Evolutionary conservation across 2,797 vertebrate species (phyloP).

Genomic region (Zonotrichia albicollis): DNA sequence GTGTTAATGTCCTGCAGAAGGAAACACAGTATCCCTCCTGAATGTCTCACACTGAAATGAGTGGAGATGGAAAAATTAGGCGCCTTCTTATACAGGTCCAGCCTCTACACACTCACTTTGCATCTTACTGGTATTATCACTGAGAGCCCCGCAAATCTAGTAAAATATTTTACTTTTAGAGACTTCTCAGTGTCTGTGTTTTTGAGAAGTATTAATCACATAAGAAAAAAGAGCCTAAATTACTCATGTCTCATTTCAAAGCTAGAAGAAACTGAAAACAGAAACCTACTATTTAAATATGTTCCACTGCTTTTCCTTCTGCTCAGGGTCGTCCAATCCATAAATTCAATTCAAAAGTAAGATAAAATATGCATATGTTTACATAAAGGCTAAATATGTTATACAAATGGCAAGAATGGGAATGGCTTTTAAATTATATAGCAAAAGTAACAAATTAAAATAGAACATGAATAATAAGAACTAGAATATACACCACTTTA

Average conservation of each 20-base stretch:
- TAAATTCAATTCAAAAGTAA: neutral
- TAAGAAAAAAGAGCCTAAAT: neutral
- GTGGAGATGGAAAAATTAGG: neutral
- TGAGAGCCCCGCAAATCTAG: neutral
- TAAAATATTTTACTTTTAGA: neutral
- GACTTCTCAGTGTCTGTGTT: neutral
- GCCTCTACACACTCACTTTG: neutral
- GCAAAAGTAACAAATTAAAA: neutral
- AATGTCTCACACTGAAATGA: neutral
- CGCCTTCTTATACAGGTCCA: neutral
- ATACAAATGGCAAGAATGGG: neutral
- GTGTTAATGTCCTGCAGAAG: neutral
- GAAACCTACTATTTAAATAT: neutral
- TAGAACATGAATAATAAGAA: neutral
- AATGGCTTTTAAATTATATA: neutral
- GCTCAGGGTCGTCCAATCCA: neutral
- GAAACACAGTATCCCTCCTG: neutral
- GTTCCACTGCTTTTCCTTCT: neutral
- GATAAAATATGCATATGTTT: conserved; percentile 9
- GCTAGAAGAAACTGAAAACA: neutral
- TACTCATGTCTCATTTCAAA: neutral
- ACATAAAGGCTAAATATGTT: conserved; percentile 6
- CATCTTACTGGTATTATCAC: neutral
- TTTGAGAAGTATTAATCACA: neutral
- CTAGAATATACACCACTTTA: neutral